These are phyloP conservation scores for Lepilemur septentrionalis DNA, from an alignment of 2,797 vertebrate genomes.

Conservation along the genomic window DNA sequence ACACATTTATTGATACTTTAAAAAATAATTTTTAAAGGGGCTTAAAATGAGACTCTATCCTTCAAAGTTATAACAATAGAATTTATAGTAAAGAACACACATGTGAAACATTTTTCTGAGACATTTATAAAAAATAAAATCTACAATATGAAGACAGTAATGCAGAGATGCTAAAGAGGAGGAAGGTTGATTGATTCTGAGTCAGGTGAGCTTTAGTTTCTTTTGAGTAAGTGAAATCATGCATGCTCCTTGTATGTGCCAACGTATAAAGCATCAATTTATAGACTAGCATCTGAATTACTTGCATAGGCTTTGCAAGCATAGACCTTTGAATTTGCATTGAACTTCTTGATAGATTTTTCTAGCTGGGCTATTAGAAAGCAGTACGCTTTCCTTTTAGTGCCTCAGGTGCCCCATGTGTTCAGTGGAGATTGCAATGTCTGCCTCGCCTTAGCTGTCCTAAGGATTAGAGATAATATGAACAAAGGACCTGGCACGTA, in stretches of 20 bases:
- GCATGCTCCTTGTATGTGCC: background rate
- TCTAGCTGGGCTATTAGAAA: background rate
- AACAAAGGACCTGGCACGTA: background rate
- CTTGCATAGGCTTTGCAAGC: background rate
- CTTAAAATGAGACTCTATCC: background rate
- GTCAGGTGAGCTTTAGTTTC: background rate
- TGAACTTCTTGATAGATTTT: background rate
- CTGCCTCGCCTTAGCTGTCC: background rate
- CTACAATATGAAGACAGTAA: background rate
- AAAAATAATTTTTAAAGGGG: background rate
- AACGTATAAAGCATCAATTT: background rate
- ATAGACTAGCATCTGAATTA: background rate
- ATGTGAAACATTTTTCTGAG: background rate
- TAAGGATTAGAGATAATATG: background rate
- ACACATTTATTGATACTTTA: background rate
- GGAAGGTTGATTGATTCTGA: background rate
- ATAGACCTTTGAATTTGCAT: background rate
- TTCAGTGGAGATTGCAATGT: background rate
- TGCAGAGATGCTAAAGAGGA: background rate
- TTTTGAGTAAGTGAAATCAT: background rate
- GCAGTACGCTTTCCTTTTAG: background rate
- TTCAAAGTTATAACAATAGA: background rate
- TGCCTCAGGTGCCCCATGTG: background rate
- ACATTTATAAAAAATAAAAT: background rate
- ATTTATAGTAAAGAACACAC: background rate